Percentiles rank a stretch among this genome's conserved stretches.
Evolutionary conservation across 2,888 invertebrate species (phyloP).

Genomic region (Cepaea hortensis): DNA sequence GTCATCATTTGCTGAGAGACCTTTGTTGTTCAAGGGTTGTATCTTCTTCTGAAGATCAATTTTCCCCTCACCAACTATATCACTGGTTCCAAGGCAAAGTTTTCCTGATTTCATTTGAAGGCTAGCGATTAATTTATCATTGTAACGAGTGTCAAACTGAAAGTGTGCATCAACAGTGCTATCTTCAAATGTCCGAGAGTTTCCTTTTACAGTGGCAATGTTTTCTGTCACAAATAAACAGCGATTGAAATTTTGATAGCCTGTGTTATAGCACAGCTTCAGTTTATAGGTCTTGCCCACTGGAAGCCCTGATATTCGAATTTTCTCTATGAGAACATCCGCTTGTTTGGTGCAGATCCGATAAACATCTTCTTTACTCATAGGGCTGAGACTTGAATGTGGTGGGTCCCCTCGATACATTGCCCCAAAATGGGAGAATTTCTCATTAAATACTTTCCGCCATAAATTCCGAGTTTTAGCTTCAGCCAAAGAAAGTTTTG

Average conservation of each 20-base stretch:
- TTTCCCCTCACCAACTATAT: slow-evolving; percentile 52
- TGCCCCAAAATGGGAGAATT: slow-evolving; percentile 75
- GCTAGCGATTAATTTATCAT: slow-evolving; percentile 54
- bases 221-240: slow-evolving; percentile 55
- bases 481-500: slow-evolving; percentile 76
- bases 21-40: slow-evolving; percentile 49
- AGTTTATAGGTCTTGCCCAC: slow-evolving; percentile 56
- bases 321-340: slow-evolving; percentile 47
- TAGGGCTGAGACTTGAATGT: slow-evolving; percentile 73
- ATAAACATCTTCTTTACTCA: slow-evolving; percentile 57
- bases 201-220: slow-evolving; percentile 54
- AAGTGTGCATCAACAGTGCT: slow-evolving; percentile 52
- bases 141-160: slow-evolving; percentile 56
- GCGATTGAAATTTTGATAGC: slow-evolving; percentile 56
- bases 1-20: slow-evolving; percentile 48
- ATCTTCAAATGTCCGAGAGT: slow-evolving; percentile 52
- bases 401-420: slow-evolving; percentile 77
- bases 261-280: slow-evolving; percentile 60
- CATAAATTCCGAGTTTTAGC: slow-evolving; percentile 76
- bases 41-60: slow-evolving; percentile 53
- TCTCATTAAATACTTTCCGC: slow-evolving; percentile 75
- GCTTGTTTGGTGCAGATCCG: slow-evolving; percentile 69
- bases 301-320: slow-evolving; percentile 48
- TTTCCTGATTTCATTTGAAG: slow-evolving; percentile 53
- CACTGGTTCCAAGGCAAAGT: slow-evolving; percentile 53